Conservation (phyloP, 2,888 invertebrate genomes). For the Panzeria rudis region DNA sequence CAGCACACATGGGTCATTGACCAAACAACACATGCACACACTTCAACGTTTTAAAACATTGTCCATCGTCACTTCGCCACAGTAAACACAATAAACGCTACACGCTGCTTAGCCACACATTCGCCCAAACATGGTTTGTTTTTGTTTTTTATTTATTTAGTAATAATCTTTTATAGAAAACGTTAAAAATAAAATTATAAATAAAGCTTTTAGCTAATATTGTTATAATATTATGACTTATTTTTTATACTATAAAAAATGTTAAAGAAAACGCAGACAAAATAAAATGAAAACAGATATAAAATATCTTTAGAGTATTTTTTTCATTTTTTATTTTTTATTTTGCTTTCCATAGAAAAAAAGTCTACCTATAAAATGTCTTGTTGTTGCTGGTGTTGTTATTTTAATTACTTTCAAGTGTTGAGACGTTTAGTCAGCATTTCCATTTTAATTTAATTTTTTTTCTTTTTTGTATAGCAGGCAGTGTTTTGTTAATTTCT, state of each 20-base stretch:
- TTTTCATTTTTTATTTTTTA: no score
- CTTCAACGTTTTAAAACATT: conserved; percentile 17
- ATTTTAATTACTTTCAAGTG: conserved; percentile 27
- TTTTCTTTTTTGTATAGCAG: neutral
- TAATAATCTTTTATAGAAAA: neutral
- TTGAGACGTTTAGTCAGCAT: conserved; percentile 49
- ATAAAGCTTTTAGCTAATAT: neutral
- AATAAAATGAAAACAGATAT: conserved; percentile 1
- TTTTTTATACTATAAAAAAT: neutral
- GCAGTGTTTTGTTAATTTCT: neutral
- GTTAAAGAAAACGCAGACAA: neutral
- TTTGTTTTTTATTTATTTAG: neutral
- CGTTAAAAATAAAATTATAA: neutral
- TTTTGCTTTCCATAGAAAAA: conserved; percentile 32
- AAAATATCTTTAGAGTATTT: neutral
- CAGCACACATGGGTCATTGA: conserved; percentile 29
- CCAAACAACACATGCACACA: conserved; percentile 41
- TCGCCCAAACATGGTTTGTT: neutral
- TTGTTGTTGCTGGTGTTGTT: conserved; percentile 3
- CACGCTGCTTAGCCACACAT: conserved; percentile 18
- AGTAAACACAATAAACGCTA: conserved; percentile 34
- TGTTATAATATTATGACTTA: conserved; percentile 1
- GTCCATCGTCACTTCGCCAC: conserved; percentile 8
- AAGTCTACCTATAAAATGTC: conserved; percentile 25
- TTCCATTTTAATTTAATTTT: neutral